Conservation (phyloP, 2,797 vertebrate genomes). For the Setipinna tenuifilis region DNA sequence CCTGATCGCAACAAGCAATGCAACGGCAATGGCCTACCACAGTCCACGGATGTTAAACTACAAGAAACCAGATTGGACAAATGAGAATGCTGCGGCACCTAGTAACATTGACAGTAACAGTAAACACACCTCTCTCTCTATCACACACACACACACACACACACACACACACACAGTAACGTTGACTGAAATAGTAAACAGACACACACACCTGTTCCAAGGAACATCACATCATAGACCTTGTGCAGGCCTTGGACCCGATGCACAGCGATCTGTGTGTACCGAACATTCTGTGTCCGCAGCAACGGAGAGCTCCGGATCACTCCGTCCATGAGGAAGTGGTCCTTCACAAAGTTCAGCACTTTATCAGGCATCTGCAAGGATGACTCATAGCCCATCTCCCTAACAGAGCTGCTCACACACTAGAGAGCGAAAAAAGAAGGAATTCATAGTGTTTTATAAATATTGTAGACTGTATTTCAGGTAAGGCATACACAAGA, state of each 20-base stretch:
- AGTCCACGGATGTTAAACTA: no score
- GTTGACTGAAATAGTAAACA: not conserved
- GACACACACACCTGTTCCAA: constrained; percentile 83
- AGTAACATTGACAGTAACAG: no score
- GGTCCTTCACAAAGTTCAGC: constrained; percentile 94
- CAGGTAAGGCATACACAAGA: no score
- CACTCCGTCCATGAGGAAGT: constrained; percentile 91
- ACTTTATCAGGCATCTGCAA: constrained; percentile 93
- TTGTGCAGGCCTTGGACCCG: constrained; percentile 76
- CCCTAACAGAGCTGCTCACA: constrained; percentile 82
- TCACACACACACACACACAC: no score
- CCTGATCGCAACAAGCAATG: no score
- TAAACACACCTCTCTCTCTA: no score
- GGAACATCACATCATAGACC: constrained; percentile 86
- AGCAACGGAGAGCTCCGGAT: constrained; percentile 84
- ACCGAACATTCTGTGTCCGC: constrained; percentile 82
- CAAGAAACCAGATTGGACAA: no score
- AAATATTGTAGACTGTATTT: no score
- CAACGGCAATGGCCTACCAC: no score
- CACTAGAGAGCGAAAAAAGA: constrained; percentile 71
- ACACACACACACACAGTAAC: not conserved
- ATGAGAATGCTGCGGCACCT: no score
- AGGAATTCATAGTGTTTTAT: no score
- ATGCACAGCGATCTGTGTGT: constrained; percentile 87
- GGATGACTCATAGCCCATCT: constrained; percentile 85